Conservation (phyloP, 2,113 vertebrate species). For the Apistogramma diplotaenia region DNA sequence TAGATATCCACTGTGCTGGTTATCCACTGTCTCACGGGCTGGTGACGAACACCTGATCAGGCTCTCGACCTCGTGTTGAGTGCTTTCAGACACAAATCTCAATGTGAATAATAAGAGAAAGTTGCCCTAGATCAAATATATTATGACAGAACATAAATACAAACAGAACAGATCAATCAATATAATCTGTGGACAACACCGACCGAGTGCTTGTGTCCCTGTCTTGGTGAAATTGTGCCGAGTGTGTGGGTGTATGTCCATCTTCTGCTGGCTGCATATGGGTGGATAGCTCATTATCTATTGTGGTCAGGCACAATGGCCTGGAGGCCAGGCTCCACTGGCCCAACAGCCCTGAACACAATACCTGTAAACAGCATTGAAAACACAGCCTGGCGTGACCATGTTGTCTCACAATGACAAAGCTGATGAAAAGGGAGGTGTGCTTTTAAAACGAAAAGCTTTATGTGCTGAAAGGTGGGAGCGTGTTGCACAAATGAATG, state of each 20-base stretch:
- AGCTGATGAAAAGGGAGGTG: constrained; percentile 82
- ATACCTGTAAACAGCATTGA: constrained; percentile 86
- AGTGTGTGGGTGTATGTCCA: constrained; percentile 49
- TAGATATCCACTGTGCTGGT: constrained; percentile 15
- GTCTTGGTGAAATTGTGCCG: constrained; percentile 56
- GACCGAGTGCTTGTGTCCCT: constrained; percentile 40
- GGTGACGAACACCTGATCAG: constrained; percentile 56
- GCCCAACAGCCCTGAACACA: constrained; percentile 72
- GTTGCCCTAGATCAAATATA: constrained; percentile 63
- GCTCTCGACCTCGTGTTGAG: constrained; percentile 77
- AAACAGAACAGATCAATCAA: constrained; percentile 74
- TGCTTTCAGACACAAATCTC: constrained; percentile 72
- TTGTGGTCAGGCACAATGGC: constrained; percentile 87
- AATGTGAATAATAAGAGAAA: constrained; percentile 77
- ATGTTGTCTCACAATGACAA: constrained; percentile 82
- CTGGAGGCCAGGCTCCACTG: constrained; percentile 73
- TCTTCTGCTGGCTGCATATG: constrained; percentile 81
- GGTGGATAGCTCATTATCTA: constrained; percentile 91
- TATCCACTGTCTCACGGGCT: constrained; percentile 27
- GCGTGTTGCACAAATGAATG: constrained; percentile 16
- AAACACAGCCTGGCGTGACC: constrained; percentile 81
- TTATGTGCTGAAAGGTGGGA: constrained; percentile 72
- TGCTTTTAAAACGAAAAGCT: constrained; percentile 66
- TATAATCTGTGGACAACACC: constrained; percentile 23
- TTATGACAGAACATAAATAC: background rate